Percentiles rank a stretch among this genome's conserved stretches.
Conservation (phyloP, 2,888 invertebrate species). For the Steinernema scapterisci region DNA sequence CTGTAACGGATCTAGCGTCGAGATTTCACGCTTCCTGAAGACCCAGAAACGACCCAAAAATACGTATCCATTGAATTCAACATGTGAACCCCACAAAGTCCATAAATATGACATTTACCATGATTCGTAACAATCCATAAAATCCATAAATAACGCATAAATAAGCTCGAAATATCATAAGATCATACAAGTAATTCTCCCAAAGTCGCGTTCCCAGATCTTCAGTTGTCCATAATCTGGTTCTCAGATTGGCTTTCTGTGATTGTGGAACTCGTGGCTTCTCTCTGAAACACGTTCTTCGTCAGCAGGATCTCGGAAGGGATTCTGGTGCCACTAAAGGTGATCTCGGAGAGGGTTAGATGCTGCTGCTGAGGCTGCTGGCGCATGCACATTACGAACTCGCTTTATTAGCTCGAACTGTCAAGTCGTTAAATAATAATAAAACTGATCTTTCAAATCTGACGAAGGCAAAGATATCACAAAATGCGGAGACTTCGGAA, state of each 20-base stretch:
- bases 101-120: neutral
- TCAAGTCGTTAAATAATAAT: neutral
- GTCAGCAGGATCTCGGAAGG: neutral
- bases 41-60: too few species aligned
- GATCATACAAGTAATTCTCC: neutral
- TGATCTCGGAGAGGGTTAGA: neutral
- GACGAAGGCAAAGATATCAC: slow-evolving; percentile 5
- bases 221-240: neutral
- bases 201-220: neutral
- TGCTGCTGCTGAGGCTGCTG: neutral
- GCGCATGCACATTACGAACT: neutral
- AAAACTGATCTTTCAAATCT: slow-evolving; percentile 5
- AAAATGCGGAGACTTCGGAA: slow-evolving; percentile 24
- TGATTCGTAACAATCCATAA: neutral
- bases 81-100: too few species aligned
- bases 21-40: too few species aligned
- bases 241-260: neutral
- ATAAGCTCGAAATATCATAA: neutral
- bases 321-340: too few species aligned
- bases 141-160: neutral
- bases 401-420: neutral
- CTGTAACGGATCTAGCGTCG: too few species aligned
- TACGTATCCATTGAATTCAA: too few species aligned
- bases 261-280: neutral
- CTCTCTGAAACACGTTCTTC: neutral